A percentile compares a stretch with the other conserved stretches of the same genome.
These are phyloP conservation scores for Scaptodrosophila latifasciaeformis DNA, from an alignment of 2,888 invertebrate genomes.

Conservation along the genomic window DNA sequence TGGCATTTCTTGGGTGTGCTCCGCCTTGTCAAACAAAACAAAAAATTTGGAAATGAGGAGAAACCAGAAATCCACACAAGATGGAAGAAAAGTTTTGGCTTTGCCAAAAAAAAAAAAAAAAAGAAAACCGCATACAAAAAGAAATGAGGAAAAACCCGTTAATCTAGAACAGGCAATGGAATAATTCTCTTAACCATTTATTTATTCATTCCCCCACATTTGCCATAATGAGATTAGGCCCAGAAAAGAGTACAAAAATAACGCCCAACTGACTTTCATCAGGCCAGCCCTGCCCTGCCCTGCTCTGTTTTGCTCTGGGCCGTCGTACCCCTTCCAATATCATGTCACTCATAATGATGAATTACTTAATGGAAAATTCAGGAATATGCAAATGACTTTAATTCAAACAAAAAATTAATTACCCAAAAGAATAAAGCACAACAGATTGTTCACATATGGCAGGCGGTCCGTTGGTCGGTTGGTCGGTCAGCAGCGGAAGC, in stretches of 20 bases:
- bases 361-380: not conserved
- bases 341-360: not conserved
- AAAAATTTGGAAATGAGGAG: not conserved
- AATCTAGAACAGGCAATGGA: not conserved
- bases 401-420: no score
- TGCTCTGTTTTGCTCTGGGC: no score
- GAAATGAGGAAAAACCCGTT: not conserved
- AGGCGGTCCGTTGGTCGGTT: no score
- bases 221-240: slow-evolving; percentile 13
- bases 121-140: not conserved
- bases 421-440: no score
- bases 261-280: not conserved
- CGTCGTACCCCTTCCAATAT: no score
- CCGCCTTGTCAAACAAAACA: not conserved
- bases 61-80: not conserved
- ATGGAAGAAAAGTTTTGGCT: no score
- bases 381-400: no score
- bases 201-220: not conserved
- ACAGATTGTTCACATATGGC: no score
- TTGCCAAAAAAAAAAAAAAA: not conserved
- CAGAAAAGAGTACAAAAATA: slow-evolving; percentile 34
- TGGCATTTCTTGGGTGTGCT: not conserved
- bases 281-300: no score
- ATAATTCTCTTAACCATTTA: not conserved
- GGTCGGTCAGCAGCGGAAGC: no score